phyloP scores from a whole-genome alignment of 2,797 vertebrate species.

The Scarus forsteni region DNA sequence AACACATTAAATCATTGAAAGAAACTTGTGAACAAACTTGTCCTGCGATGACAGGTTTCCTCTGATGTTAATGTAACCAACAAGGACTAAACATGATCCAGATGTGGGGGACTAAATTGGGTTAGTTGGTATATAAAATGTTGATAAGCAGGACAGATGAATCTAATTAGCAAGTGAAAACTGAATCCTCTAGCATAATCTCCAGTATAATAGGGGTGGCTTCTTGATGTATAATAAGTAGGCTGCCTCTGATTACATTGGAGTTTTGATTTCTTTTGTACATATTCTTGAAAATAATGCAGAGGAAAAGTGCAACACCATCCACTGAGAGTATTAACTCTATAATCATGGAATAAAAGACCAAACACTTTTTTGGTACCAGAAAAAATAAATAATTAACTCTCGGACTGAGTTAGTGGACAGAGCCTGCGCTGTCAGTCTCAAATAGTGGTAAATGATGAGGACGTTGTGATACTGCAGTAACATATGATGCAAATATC shows the following conservation, averaged over 20 bases:
- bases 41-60: conserved; percentile 34
- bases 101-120: conserved; percentile 12
- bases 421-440: not conserved
- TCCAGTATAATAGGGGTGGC: conserved; percentile 7
- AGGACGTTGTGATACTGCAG: not conserved
- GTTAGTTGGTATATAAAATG: conserved; percentile 6
- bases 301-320: not conserved
- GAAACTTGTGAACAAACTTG: conserved; percentile 59
- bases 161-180: conserved; percentile 19
- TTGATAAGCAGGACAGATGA: conserved; percentile 3
- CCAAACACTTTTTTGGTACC: not conserved
- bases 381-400: not conserved
- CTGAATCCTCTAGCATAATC: conserved; percentile 22
- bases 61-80: conserved; percentile 37
- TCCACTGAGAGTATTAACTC: not conserved
- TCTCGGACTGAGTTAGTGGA: not conserved
- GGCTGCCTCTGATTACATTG: not conserved
- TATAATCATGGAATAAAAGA: not conserved
- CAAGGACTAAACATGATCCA: conserved; percentile 25
- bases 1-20: conserved; percentile 62
- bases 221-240: conserved; percentile 6
- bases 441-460: not conserved
- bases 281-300: not conserved
- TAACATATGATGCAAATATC: too few relatives aligned
- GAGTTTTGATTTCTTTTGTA: not conserved